Evolutionary conservation across 2,888 invertebrate species (phyloP), one percentile per base, ranked within the genome.

Genomic region (Drosophila longiperda): DNA sequence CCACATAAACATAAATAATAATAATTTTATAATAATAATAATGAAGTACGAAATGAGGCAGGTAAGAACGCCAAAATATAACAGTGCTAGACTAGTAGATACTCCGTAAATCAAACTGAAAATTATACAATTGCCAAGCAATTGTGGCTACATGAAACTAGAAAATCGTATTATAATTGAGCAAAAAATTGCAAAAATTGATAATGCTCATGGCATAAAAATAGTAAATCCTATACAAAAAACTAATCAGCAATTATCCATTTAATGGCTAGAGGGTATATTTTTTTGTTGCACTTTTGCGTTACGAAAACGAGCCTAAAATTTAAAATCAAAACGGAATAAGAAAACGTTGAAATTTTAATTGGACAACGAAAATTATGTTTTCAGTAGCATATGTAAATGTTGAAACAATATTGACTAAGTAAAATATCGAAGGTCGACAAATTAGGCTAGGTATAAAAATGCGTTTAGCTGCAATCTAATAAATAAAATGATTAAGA

Each of bases 221-320:
- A 29, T 29, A 29, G 6, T 6, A 29, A 29, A 29, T 1, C 29
- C 29, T 6, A 29, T 6, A 29, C 0, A 29, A 29, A 29, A 29
- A 29, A 29, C 26, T 29, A 29, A 29, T 29, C 29, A 29, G 29
- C 1, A 29, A 29, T 29, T 29, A 29, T 29, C 6, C 29, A 29
- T 23, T 8, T 8, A 45, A 45, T 32, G 9, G 15, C 8, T 40
- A 60, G 53, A 66, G 63, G 42, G 60, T 62, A 32, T 42, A 59
- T 23, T 29, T 29, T 81, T 91, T 68, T 83, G 78, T 83, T 81
- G 82, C 87, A 89, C 81, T 90, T 90, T 90, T 78, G 81, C 81
- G 83, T 80, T 87, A 75, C 80, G 77, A 80, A 77, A 77, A 60
- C 60, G 63, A 64, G 62, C 58, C 63, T 48, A 62, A 68, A 75